Conservation (phyloP, 2,113 vertebrate genomes). For the Hoplias malabaricus region DNA sequence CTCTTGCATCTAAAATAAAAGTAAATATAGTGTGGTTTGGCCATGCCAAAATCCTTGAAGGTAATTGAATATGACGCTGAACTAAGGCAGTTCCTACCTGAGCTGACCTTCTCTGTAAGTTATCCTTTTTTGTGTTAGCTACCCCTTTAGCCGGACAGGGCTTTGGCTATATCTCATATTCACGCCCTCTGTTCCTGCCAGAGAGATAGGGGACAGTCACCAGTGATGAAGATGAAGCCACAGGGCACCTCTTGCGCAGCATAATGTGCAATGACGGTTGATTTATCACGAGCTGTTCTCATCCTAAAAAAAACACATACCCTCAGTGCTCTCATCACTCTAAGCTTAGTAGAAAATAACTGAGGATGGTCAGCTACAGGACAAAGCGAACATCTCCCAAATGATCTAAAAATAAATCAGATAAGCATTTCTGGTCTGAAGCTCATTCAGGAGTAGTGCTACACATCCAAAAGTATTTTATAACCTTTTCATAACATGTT, state of each 20-base stretch:
- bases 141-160: not conserved
- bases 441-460: too few relatives aligned
- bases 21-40: too few relatives aligned
- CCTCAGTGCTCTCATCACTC: not conserved
- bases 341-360: not conserved
- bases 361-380: not conserved
- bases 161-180: not conserved
- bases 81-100: not conserved
- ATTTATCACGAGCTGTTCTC: not conserved
- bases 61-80: not conserved
- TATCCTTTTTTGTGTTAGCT: not conserved
- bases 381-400: not conserved
- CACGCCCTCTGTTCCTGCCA: not conserved
- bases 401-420: not conserved
- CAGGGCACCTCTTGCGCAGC: not conserved
- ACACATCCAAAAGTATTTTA: too few relatives aligned
- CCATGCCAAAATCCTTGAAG: too few relatives aligned
- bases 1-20: too few relatives aligned
- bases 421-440: not conserved
- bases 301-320: not conserved
- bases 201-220: not conserved
- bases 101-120: not conserved
- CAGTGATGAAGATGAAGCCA: conserved; percentile 4
- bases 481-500: too few relatives aligned
- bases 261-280: not conserved